A percentile compares a stretch with the other conserved stretches of the same genome.
Evolutionary conservation across 2,113 vertebrate species (phyloP).

Genomic region (Sebastes schlegelii): DNA sequence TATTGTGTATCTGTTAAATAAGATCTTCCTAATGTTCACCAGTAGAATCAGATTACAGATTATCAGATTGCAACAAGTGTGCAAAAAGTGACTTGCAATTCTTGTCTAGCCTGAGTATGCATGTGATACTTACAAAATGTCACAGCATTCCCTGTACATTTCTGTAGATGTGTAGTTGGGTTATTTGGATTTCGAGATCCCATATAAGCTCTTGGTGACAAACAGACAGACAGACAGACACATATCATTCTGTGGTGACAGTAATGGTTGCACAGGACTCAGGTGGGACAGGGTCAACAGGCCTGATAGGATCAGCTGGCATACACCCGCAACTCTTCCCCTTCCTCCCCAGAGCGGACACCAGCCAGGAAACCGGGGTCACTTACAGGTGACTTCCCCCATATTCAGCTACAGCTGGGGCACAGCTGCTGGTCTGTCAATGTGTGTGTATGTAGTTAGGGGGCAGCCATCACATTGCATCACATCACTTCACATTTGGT

Average conservation of each 20-base stretch:
- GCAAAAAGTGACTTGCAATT: background rate
- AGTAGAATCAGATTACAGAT: background rate
- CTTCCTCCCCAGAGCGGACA: constrained; percentile 29
- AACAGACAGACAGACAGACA: background rate
- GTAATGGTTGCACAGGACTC: constrained; percentile 37
- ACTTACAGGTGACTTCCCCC: constrained; percentile 68
- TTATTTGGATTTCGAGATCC: background rate
- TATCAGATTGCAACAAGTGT: background rate
- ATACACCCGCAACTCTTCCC: constrained; percentile 31
- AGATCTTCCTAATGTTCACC: background rate
- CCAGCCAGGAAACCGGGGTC: constrained; percentile 67
- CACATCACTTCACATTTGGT: constrained; percentile 59
- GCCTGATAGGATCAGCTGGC: constrained; percentile 67
- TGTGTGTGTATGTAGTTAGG: constrained; percentile 44
- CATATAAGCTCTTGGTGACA: background rate
- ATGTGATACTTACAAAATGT: background rate
- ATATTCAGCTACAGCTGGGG: constrained; percentile 62
- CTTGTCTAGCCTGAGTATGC: background rate
- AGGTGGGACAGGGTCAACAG: constrained; percentile 63
- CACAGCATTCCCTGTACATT: background rate
- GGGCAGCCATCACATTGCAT: constrained; percentile 66
- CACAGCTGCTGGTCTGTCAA: constrained; percentile 15
- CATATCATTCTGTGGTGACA: background rate
- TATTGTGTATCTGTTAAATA: background rate
- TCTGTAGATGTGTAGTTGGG: too few species aligned